A percentile compares a stretch with the other conserved stretches of the same genome.
phyloP scores from a whole-genome alignment of 2,113 vertebrate genomes.

The Xiphophorus couchianus region DNA sequence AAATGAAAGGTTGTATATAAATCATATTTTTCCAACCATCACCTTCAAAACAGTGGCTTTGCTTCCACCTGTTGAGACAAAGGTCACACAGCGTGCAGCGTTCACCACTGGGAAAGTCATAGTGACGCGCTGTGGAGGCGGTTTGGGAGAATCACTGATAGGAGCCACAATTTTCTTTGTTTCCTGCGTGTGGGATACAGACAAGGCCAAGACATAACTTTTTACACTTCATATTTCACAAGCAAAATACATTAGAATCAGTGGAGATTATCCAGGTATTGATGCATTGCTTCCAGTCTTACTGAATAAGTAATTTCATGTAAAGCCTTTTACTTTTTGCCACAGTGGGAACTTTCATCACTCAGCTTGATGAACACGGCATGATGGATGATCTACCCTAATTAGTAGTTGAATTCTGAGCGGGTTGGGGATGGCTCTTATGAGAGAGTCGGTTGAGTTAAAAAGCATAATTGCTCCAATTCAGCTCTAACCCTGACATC shows the following conservation, averaged over 20 bases:
- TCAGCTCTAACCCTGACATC: background rate
- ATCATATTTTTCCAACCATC: constrained; percentile 11
- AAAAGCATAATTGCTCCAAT: background rate
- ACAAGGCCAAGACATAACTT: constrained; percentile 6
- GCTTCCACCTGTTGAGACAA: constrained; percentile 90
- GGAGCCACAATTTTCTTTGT: constrained; percentile 86
- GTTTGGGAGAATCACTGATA: constrained; percentile 90
- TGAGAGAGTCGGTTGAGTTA: background rate
- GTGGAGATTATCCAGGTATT: no score
- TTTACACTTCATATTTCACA: background rate
- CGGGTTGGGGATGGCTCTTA: background rate
- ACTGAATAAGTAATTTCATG: background rate
- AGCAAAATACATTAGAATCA: background rate
- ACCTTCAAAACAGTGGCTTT: constrained; percentile 91
- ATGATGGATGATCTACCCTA: background rate
- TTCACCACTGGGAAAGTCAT: constrained; percentile 90
- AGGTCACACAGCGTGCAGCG: constrained; percentile 85
- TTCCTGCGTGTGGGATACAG: constrained; percentile 77
- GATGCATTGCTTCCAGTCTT: background rate
- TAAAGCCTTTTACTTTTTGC: background rate
- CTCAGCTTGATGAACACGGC: background rate
- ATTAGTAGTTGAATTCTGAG: background rate
- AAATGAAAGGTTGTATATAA: no score
- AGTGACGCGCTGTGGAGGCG: constrained; percentile 86
- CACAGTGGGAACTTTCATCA: background rate